Percentiles rank a stretch among this genome's conserved stretches.
Evolutionary conservation across 2,888 invertebrate genomes (phyloP).

Genomic region (Onchidella celtica): DNA sequence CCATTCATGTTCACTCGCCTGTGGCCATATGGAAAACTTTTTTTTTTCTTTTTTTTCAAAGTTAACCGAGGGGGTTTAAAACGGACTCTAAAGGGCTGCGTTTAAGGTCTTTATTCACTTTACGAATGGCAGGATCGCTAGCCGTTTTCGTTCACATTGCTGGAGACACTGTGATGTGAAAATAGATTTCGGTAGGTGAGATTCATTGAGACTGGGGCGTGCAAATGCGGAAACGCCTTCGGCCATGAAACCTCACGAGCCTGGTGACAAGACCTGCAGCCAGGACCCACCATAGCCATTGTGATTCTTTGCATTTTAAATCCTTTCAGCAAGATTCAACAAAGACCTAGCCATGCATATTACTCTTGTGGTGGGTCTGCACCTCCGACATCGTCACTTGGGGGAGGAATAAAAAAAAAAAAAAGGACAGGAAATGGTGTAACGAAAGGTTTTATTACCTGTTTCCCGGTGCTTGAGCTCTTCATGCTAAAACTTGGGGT

Average conservation of each 20-base stretch:
- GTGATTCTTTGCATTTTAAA: slow-evolving; percentile 22
- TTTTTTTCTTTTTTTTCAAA: background rate
- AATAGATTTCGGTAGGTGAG: slow-evolving; percentile 6
- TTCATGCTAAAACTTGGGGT: no score
- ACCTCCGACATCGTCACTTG: background rate
- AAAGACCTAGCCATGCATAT: slow-evolving; percentile 12
- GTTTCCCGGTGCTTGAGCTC: no score
- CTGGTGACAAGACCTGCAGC: slow-evolving; percentile 22
- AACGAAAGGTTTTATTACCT: background rate
- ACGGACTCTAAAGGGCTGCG: background rate
- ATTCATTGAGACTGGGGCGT: background rate
- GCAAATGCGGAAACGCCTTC: slow-evolving; percentile 27
- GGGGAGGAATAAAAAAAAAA: background rate
- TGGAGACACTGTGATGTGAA: background rate
- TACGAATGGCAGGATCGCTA: background rate
- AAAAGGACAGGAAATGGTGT: background rate
- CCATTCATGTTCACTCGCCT: slow-evolving; percentile 18
- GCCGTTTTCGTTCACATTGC: background rate
- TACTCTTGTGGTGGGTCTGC: background rate
- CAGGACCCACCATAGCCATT: background rate
- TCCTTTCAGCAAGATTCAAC: slow-evolving; percentile 22
- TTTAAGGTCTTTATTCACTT: background rate
- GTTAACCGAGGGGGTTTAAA: background rate
- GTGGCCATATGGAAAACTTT: background rate
- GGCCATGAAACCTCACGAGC: slow-evolving; percentile 4